These are phyloP conservation scores for Channallabes apus DNA, from an alignment of 2,797 vertebrate species.

Conservation along the genomic window DNA sequence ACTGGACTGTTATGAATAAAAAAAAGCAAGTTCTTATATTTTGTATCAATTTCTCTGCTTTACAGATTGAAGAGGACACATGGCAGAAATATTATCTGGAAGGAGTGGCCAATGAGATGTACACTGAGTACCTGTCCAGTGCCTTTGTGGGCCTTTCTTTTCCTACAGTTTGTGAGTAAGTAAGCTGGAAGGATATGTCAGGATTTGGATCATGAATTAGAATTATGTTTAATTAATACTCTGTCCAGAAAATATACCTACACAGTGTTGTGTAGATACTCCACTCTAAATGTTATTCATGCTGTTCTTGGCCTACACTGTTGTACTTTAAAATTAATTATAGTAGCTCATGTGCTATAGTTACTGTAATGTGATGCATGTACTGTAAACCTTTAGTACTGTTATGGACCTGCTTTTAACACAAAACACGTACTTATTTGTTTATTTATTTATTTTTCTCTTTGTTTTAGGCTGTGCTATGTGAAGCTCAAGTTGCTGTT, in stretches of 20 bases:
- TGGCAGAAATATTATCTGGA: slow-evolving; percentile 99
- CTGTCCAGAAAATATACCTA: not conserved
- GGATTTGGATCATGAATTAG: not conserved
- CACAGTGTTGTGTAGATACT: not conserved
- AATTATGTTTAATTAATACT: not conserved
- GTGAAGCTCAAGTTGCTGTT: slow-evolving; percentile 98
- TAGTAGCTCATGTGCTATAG: not conserved
- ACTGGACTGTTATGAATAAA: not conserved
- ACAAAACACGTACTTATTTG: not conserved
- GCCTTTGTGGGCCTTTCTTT: slow-evolving; percentile 99
- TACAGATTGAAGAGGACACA: slow-evolving; percentile 97
- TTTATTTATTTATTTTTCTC: slow-evolving; percentile 19
- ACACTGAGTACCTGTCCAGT: slow-evolving; percentile 99
- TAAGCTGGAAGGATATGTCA: slow-evolving; percentile 53
- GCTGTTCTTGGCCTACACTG: not conserved
- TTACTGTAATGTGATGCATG: not conserved
- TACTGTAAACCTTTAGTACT: not conserved
- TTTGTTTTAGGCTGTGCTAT: slow-evolving; percentile 89
- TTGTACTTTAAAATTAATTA: not conserved
- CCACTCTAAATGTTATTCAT: not conserved
- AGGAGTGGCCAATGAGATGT: slow-evolving; percentile 99
- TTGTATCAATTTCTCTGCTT: slow-evolving; percentile 47
- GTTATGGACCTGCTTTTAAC: not conserved
- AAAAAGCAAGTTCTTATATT: not conserved
- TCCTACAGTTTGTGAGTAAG: slow-evolving; percentile 99